phyloP scores from a whole-genome alignment of 2,888 invertebrate genomes.

The Embidobia sp. region DNA sequence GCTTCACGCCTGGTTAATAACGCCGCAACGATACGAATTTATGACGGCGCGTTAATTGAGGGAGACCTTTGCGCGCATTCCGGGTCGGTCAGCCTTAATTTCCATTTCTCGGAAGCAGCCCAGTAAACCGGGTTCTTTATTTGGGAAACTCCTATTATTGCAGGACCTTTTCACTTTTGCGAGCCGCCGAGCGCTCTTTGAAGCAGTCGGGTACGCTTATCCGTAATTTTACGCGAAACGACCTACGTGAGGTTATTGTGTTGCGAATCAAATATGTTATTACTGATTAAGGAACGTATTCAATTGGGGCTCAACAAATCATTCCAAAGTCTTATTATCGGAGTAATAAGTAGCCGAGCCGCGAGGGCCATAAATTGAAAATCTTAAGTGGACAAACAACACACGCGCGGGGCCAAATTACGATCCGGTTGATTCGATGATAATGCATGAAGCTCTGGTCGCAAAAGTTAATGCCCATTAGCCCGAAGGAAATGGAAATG shows the following conservation, averaged over 20 bases:
- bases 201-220: conserved; percentile 20
- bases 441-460: conserved; percentile 24
- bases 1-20: conserved; percentile 15
- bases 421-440: conserved; percentile 11
- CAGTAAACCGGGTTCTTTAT: conserved; percentile 1
- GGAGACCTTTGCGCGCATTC: not conserved
- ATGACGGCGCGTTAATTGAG: conserved; percentile 1
- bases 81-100: not conserved
- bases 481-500: conserved; percentile 3
- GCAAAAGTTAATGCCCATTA: conserved; percentile 25
- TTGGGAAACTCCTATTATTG: conserved; percentile 16
- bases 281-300: conserved; percentile 37
- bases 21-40: conserved; percentile 1
- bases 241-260: conserved; percentile 47
- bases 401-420: conserved; percentile 16
- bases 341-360: conserved; percentile 39
- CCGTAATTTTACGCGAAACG: conserved; percentile 25
- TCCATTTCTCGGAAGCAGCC: not conserved
- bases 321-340: conserved; percentile 27
- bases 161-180: conserved; percentile 25
- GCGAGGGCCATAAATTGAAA: conserved; percentile 33
- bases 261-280: conserved; percentile 37
- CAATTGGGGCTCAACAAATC: conserved; percentile 26
- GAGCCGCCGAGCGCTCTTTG: too few species aligned
- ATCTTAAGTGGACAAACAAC: conserved; percentile 23